Percentiles rank a stretch among this genome's conserved stretches.
Conservation (phyloP, 2,888 invertebrate genomes). For the Calameuta idolon region DNA sequence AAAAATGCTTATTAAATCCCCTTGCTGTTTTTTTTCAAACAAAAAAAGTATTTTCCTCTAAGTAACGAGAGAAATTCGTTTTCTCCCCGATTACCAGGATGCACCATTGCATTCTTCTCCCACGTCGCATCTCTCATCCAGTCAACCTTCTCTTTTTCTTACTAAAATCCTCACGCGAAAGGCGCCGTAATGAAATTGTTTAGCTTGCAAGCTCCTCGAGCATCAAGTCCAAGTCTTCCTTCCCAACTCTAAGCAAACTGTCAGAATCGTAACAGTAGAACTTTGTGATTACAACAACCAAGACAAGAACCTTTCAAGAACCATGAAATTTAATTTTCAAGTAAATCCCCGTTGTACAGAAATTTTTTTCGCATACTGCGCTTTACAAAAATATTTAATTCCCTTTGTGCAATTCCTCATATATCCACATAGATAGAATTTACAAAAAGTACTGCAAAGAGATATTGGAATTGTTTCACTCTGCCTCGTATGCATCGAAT, state of each 20-base stretch:
- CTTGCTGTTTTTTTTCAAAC: not conserved
- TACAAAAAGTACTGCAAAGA: not conserved
- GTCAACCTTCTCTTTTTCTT: not conserved
- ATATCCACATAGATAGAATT: not conserved
- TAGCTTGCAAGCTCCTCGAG: not conserved
- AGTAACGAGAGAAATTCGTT: not conserved
- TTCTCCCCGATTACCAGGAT: not conserved
- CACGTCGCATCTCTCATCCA: not conserved
- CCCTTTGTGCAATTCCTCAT: not conserved
- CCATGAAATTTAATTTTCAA: not conserved
- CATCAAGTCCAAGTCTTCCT: not conserved
- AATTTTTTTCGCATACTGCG: not conserved
- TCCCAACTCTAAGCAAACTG: not conserved
- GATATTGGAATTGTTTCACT: not conserved
- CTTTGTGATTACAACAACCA: not conserved
- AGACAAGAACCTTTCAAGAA: not conserved
- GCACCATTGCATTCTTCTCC: not conserved
- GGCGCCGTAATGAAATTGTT: not conserved
- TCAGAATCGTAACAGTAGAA: not conserved
- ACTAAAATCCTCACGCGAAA: not conserved
- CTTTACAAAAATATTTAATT: not conserved
- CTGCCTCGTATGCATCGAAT: conserved; percentile 20
- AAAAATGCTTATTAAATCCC: not conserved
- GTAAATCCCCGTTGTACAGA: not conserved
- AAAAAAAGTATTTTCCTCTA: not conserved